Base-by-base conservation (phyloP, 2,113 vertebrate species). In the Mormyrus iriodes region DNA sequence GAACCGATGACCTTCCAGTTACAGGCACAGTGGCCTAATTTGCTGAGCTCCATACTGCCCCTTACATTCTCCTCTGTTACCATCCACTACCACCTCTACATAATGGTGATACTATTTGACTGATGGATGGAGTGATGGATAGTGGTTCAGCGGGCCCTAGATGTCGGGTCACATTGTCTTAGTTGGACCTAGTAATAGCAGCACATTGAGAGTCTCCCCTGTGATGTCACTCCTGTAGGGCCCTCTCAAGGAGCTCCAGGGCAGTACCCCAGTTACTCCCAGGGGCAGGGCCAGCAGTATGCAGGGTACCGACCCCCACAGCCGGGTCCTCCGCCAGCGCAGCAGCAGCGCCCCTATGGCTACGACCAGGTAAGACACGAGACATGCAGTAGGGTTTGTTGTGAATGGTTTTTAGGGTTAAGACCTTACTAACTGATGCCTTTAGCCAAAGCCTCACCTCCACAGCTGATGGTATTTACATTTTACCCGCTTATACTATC, bases 241-340 rank as follows among this genome's bases (percentile, higher is more conserved):
- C 97, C 98, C 17, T 96, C 98, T 24, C 98, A 98, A 92, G 97
- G 95, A 91, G 96, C 94, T 91, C 97, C 98, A 73, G 98, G 97
- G 89, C 98, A 99, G 93, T 99, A 99, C 92, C 96, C 98, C 15
- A 98, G 97, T 94, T 99, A 99, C 90, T 97, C 98, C 27, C 98
- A 99, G 94, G 97, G 97, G 90, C 98, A 99, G 94, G 98, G 98
- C 9, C 98, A 99, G 89, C 98, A 99, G 93, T 99, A 99, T 69
- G 97, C 97, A 42, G 97, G 92, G 55, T 99, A 99, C 90, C 97
- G 98, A 92, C 97, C 98, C 4, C 95, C 98, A 1, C 98, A 99
- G 91, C 98, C 98, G 13, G 98, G 97, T 76, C 98, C 98, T 88
- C 98, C 98, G 7, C 98, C 98, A 90, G 97, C 96, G 85, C 98